Evolutionary conservation across 2,888 invertebrate species (phyloP), one percentile per base, ranked within the genome.

Genomic region (Diogma glabrata): DNA sequence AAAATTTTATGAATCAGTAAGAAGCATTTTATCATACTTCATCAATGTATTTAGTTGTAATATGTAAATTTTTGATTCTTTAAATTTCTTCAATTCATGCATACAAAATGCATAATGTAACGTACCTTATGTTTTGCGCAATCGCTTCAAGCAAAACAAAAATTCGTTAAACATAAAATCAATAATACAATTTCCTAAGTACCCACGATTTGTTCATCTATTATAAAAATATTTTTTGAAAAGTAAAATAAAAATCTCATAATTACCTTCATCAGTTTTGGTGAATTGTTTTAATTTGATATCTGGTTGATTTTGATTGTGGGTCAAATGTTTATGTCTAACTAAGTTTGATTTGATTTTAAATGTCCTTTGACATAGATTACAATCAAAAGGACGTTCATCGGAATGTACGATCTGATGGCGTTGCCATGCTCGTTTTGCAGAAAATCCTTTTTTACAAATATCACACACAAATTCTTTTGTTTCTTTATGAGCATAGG

Each of bases 271-370:
- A 49, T 68, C 69, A 22, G 58, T 60, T 58, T 67, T 67, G 51
- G 65, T 61, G 54, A 67, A 66, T 52, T 67, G 64, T 54, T 67
- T 68, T 19, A 64, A 62, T 57, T 67, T 69, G 50, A 65, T 67
- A 23, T 64, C 64, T 26, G 64, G 63, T 47, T 67, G 65, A 54
- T 65, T 64, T 56, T 67, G 67, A 14, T 65, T 67, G 53, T 70
- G 70, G 48, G 65, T 64, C 0, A 65, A 62, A 57, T 68, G 67
- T 58, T 70, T 69, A 58, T 70, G 70, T 26, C 70, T 66, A 49
- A 67, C 67, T 54, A 70, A 60, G 61, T 70, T 69, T 5, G 70
- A 68, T 57, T 69, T 68, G 66, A 67, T 67, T 53, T 70, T 70
- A 52, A 69, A 70, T 10, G 67, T 67, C 67, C 26, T 17, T 58